Percentiles rank a stretch among this genome's conserved stretches.
phyloP scores from a whole-genome alignment of 2,113 vertebrate genomes.

The Crypturellus undulatus region DNA sequence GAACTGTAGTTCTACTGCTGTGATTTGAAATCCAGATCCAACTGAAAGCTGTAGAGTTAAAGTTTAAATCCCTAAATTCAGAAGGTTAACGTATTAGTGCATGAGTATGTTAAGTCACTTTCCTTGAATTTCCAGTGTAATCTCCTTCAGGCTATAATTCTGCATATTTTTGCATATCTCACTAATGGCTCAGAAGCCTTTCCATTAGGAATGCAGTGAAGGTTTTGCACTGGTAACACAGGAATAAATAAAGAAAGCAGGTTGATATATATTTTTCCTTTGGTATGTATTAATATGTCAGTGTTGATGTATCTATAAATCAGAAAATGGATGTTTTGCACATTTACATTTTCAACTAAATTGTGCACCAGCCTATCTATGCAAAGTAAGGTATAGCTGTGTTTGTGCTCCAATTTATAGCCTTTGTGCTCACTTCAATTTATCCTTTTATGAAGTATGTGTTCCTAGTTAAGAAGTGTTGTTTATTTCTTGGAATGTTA shows the following conservation, averaged over 20 bases:
- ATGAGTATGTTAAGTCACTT: conserved; percentile 64
- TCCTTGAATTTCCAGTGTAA: conserved; percentile 62
- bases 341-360: conserved; percentile 5
- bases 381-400: not conserved
- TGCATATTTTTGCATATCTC: conserved; percentile 76
- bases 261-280: not conserved
- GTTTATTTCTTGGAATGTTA: conserved; percentile 15
- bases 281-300: conserved; percentile 37
- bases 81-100: conserved; percentile 65
- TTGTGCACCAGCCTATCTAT: not conserved
- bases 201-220: conserved; percentile 38
- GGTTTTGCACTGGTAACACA: not conserved
- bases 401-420: not conserved
- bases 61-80: conserved; percentile 63
- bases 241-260: not conserved
- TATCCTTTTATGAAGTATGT: not conserved
- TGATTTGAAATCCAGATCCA: conserved; percentile 50
- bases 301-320: conserved; percentile 9
- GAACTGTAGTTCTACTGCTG: conserved; percentile 22
- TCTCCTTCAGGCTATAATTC: conserved; percentile 72
- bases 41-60: conserved; percentile 50
- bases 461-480: not conserved
- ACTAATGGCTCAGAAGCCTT: conserved; percentile 56
- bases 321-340: conserved; percentile 9
- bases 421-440: not conserved